A percentile compares a stretch with the other conserved stretches of the same genome.
Evolutionary conservation across 2,113 vertebrate species (phyloP).

Genomic region (Uria lomvia): DNA sequence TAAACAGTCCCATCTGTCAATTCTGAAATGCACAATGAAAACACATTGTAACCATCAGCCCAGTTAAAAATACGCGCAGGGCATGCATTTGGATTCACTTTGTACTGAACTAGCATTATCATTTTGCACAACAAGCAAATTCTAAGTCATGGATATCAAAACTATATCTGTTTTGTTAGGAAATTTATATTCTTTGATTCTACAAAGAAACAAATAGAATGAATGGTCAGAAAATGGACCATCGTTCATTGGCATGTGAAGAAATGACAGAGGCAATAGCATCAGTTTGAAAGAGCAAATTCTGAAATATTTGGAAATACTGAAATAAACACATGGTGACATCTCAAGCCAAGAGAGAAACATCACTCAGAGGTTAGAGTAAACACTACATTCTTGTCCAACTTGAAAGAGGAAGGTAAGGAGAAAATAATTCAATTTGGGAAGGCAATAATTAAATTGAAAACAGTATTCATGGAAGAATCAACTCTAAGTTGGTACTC

Average conservation of each 20-base stretch:
- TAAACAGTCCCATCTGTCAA: slow-evolving; percentile 71
- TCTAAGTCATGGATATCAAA: background rate
- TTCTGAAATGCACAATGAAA: slow-evolving; percentile 65
- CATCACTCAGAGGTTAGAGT: background rate
- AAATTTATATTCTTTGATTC: background rate
- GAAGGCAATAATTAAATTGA: background rate
- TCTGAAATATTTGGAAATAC: background rate
- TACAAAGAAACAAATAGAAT: background rate
- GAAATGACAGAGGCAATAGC: background rate
- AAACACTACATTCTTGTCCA: background rate
- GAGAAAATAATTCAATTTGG: background rate
- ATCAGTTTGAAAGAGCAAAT: background rate
- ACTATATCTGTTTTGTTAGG: background rate
- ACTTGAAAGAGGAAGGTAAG: background rate
- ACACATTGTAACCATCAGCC: slow-evolving; percentile 61
- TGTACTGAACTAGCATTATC: slow-evolving; percentile 35
- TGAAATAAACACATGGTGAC: background rate
- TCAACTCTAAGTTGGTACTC: background rate
- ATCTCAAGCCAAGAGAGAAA: background rate
- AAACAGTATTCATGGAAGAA: background rate
- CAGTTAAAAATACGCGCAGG: slow-evolving; percentile 47
- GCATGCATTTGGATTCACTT: slow-evolving; percentile 48
- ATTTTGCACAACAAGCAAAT: slow-evolving; percentile 49
- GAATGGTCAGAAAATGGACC: background rate
- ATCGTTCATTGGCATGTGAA: fast-evolving